Conservation (phyloP, 53 echinoderm and acorn worm species). For the Antedon mediterranea region DNA sequence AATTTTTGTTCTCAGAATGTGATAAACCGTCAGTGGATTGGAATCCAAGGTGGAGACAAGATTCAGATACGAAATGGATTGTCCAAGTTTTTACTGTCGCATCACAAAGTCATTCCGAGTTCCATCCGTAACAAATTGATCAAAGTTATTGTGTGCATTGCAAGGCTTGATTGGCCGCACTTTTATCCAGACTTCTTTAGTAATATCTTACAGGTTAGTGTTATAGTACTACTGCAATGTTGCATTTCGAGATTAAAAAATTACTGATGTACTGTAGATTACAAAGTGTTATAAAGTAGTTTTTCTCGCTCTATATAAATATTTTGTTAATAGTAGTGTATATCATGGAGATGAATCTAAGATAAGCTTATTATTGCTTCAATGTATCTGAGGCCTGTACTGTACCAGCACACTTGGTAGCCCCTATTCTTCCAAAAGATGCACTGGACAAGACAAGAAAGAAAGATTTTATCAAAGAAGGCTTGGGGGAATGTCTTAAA, state of each 20-base stretch:
- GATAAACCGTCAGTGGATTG: slow-evolving; percentile 87
- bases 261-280: too few relatives aligned
- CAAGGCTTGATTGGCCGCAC: slow-evolving; percentile 93
- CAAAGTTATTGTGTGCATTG: slow-evolving; percentile 93
- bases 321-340: too few relatives aligned
- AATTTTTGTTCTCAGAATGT: slow-evolving; percentile 59
- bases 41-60: slow-evolving; percentile 65
- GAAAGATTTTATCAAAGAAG: too few relatives aligned
- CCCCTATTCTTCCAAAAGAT: too few relatives aligned
- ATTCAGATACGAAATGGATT: slow-evolving; percentile 78
- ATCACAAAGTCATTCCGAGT: slow-evolving; percentile 68
- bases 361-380: too few relatives aligned
- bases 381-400: too few relatives aligned
- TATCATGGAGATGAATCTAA: too few relatives aligned
- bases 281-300: too few relatives aligned
- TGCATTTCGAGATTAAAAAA: too few relatives aligned
- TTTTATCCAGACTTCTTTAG: slow-evolving; percentile 98
- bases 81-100: slow-evolving; percentile 75
- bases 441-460: too few relatives aligned
- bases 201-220: slow-evolving; percentile 76
- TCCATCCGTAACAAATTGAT: slow-evolving; percentile 89
- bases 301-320: too few relatives aligned
- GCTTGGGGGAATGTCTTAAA: not conserved
- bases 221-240: not conserved
- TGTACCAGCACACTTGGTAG: too few relatives aligned